Conservation (phyloP, 2,888 invertebrate species). For the Blastobasis lacticolella region DNA sequence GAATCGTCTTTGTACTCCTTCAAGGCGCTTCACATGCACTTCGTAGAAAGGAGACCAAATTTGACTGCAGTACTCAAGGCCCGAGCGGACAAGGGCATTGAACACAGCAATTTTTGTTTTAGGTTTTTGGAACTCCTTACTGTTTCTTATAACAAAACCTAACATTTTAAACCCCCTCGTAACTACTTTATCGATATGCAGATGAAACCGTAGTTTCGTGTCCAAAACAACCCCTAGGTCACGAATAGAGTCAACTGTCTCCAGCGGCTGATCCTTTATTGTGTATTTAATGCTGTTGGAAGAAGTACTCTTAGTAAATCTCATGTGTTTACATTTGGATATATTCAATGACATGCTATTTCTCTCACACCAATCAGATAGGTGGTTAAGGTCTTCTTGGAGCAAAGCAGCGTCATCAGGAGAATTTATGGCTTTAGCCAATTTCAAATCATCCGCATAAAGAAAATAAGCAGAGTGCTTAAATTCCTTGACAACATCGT, state of each 20-base stretch:
- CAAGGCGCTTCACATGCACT: slow-evolving; percentile 2
- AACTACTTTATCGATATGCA: slow-evolving; percentile 8
- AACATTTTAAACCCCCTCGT: slow-evolving; percentile 4
- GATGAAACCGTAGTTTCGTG: no score
- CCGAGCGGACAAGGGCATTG: slow-evolving; percentile 4
- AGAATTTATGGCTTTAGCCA: not conserved
- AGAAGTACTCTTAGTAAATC: not conserved
- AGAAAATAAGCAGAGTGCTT: no score
- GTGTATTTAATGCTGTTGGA: no score
- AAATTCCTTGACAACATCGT: no score
- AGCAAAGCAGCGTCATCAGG: no score
- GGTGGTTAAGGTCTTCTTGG: no score
- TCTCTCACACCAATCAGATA: no score
- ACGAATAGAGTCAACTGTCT: no score
- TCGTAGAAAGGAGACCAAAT: slow-evolving; percentile 5
- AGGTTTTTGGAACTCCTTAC: slow-evolving; percentile 2
- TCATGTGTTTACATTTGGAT: slow-evolving; percentile 8
- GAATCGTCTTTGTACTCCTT: not conserved
- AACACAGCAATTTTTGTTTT: not conserved
- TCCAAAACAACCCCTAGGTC: no score
- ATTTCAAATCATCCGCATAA: not conserved
- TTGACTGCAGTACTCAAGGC: slow-evolving; percentile 4
- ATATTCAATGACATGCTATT: no score
- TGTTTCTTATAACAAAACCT: slow-evolving; percentile 6
- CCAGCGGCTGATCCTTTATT: no score